Base-by-base conservation (phyloP, 1,140 invertebrate genomes). In the Pseudomyrmex cubaensis region DNA sequence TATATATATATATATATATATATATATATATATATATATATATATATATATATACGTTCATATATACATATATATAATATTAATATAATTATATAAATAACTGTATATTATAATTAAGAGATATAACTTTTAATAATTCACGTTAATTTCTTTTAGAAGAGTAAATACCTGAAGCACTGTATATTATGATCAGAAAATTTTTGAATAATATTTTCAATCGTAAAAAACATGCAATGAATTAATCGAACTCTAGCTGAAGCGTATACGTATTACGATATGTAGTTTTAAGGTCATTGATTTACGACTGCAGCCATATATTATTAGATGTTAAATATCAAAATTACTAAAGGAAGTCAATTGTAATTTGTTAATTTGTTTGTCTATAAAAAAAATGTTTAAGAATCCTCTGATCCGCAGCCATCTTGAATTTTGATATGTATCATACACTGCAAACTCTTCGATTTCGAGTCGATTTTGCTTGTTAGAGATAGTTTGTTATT, bases 191-290 rank as follows among this genome's bases (percentile, higher is more conserved):
- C n/a, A 17, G 20, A 46, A 9, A 3, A 63, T 2, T 17, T 15
- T 63, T 63, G 50, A 75, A 75, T 63, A 25, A 62, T 75, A 44
- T 22, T 74, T 44, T 74, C 13, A 2, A 75, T 62, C 5, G 20
- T 46, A 50, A 46, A 35, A 44, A 1, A 52, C 20, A 17, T 17
- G 20, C 73, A 50, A 15, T 75, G 63, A 75, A 63, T 46, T 75
- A 75, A 15, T 52, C 13, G 50, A 52, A 52, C 50, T 52, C 2
- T 75, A 25, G 25, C 20, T 52, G 46, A 75, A 46, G 2, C 8
- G 15, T 44, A n/a, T 54, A 9, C 25, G 61, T 20, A 17, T 63
- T 13, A 13, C 59, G n/a, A 64, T n/a, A 12, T 63, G 3, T 46
- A 76, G 25, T 20, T 76, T 56, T 66, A 64, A 64, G 7, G 25